Evolutionary conservation across 2,797 vertebrate species (phyloP).

Genomic region (Cephalopachus bancanus): DNA sequence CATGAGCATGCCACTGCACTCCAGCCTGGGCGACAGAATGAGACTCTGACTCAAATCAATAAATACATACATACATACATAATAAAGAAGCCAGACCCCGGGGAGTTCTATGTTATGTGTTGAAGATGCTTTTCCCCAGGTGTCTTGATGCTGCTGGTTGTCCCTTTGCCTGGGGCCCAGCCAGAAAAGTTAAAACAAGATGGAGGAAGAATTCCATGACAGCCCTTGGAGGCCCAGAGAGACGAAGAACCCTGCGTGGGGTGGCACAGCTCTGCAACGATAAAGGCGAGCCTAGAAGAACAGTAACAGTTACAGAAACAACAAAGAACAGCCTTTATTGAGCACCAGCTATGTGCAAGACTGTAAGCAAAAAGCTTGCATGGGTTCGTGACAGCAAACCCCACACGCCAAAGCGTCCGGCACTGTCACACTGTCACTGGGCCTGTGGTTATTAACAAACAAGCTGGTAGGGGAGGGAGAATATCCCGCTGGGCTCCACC

Average conservation of each 20-base stretch:
- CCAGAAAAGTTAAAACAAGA: not conserved
- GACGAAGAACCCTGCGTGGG: accelerated
- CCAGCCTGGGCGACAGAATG: too few species aligned
- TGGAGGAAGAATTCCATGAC: accelerated
- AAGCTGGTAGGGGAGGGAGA: too few species aligned
- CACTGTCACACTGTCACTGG: accelerated
- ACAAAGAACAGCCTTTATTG: accelerated
- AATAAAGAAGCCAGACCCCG: not conserved
- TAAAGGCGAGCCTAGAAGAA: not conserved
- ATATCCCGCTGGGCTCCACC: not conserved
- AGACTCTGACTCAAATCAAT: too few species aligned
- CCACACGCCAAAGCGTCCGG: not conserved
- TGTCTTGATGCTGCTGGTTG: accelerated
- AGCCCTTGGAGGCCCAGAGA: not conserved
- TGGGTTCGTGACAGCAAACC: accelerated
- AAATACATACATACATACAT: too few species aligned
- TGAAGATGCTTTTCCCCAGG: not conserved
- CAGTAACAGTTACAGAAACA: not conserved
- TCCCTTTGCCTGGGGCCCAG: not conserved
- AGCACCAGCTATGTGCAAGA: accelerated
- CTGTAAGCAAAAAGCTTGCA: accelerated
- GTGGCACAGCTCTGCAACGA: accelerated
- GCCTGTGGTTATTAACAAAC: not conserved
- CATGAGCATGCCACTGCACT: too few species aligned
- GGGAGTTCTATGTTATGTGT: accelerated